These are phyloP conservation scores for Contarinia nasturtii DNA, from an alignment of 1,140 invertebrate species.

Conservation along the genomic window DNA sequence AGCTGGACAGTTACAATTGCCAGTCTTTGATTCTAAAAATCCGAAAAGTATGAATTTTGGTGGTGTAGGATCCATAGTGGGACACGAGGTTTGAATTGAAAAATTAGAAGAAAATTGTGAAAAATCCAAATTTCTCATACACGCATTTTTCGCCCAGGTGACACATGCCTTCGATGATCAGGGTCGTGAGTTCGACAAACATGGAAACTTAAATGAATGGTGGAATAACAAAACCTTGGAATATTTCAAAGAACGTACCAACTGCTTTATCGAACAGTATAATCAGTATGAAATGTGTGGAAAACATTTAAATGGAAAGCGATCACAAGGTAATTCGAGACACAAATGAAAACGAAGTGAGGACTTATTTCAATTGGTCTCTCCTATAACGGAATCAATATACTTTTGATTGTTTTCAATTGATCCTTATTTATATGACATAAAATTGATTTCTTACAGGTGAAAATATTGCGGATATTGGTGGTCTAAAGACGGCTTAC, in stretches of 20 bases:
- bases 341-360: too few relatives aligned
- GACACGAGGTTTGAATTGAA: conserved; percentile 50
- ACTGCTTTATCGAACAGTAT: conserved; percentile 89
- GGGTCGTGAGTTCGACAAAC: conserved; percentile 76
- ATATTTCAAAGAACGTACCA: conserved; percentile 69
- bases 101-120: too few relatives aligned
- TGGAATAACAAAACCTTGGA: conserved; percentile 89
- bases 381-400: too few relatives aligned
- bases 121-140: too few relatives aligned
- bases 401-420: too few relatives aligned
- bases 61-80: conserved; percentile 91
- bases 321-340: conserved; percentile 37
- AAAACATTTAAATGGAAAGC: conserved; percentile 53
- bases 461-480: conserved; percentile 90
- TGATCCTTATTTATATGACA: background rate
- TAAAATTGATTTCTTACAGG: conserved; percentile 29
- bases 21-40: conserved; percentile 80
- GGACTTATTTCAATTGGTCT: too few relatives aligned
- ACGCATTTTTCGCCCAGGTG: too few relatives aligned
- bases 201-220: conserved; percentile 92
- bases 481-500: conserved; percentile 77
- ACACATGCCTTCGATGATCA: conserved; percentile 95
- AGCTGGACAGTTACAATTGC: conserved; percentile 84
- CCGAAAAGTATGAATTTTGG: conserved; percentile 86
- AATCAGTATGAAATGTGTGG: conserved; percentile 44